phyloP scores from a whole-genome alignment of 1,140 invertebrate species.

The Bradysia coprophila region DNA sequence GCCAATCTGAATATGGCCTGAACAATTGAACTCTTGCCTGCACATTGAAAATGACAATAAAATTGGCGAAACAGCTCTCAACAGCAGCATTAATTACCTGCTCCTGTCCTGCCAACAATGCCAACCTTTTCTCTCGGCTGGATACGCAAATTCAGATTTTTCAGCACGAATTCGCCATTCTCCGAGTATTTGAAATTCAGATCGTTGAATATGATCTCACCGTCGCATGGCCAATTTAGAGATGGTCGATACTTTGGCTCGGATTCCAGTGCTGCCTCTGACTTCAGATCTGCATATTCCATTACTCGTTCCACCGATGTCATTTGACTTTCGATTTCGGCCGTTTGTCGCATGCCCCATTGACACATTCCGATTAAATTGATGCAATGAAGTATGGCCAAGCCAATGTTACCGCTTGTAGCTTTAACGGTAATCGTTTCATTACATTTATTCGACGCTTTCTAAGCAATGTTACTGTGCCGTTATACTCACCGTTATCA shows the following conservation, averaged over 20 bases:
- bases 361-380: constrained; percentile 72
- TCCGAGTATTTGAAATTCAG: constrained; percentile 43
- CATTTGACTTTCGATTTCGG: constrained; percentile 74
- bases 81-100: constrained; percentile 32
- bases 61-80: constrained; percentile 26
- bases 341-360: constrained; percentile 67
- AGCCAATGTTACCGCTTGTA: constrained; percentile 47
- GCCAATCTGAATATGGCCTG: constrained; percentile 49
- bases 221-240: constrained; percentile 46
- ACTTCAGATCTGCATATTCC: constrained; percentile 52
- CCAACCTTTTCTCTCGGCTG: constrained; percentile 34
- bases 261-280: constrained; percentile 35
- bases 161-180: constrained; percentile 44
- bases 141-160: constrained; percentile 43
- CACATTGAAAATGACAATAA: constrained; percentile 1
- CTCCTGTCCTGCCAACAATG: constrained; percentile 45
- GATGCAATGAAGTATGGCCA: constrained; percentile 68
- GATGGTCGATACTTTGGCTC: constrained; percentile 27
- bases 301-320: constrained; percentile 73
- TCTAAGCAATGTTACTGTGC: neutral
- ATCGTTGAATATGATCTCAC: constrained; percentile 45
- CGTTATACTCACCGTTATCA: neutral
- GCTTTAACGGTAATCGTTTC: constrained; percentile 8
- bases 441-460: neutral
- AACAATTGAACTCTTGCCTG: constrained; percentile 34